Evolutionary conservation across 2,797 vertebrate genomes (phyloP).

Genomic region (Ptychadena robeensis): DNA sequence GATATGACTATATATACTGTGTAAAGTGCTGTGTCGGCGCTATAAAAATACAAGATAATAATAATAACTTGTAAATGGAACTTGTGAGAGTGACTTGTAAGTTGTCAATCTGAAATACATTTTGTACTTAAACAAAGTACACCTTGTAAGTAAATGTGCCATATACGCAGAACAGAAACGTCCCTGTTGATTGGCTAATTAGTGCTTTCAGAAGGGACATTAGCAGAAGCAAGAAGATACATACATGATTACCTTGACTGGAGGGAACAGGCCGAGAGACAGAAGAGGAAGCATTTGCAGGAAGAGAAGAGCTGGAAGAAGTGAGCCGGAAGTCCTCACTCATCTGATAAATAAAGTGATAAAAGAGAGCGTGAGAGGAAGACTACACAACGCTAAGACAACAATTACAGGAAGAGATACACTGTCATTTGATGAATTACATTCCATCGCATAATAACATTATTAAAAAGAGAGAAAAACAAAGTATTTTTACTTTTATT

Average conservation of each 20-base stretch:
- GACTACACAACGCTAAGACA: slow-evolving; percentile 50
- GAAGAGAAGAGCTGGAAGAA: slow-evolving; percentile 78
- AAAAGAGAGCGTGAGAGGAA: slow-evolving; percentile 56
- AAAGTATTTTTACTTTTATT: too few species aligned
- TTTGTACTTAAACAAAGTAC: neutral
- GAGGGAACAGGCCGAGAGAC: slow-evolving; percentile 85
- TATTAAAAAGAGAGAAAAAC: too few species aligned
- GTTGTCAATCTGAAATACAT: neutral
- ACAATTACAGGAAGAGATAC: slow-evolving; percentile 7
- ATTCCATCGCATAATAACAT: neutral
- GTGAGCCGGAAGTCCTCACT: slow-evolving; percentile 87
- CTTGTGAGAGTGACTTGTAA: too few species aligned
- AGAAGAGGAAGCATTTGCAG: slow-evolving; percentile 76
- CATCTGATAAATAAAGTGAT: slow-evolving; percentile 85
- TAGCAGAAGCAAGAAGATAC: slow-evolving; percentile 22
- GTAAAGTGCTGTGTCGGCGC: too few species aligned
- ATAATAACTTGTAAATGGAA: too few species aligned
- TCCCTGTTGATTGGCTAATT: neutral
- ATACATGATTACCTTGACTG: slow-evolving; percentile 95
- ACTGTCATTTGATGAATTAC: neutral
- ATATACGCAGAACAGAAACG: neutral
- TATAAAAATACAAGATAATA: too few species aligned
- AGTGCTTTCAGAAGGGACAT: neutral
- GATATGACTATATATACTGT: too few species aligned
- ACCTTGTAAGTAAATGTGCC: neutral